These are phyloP conservation scores for Dendronephthya gigantea DNA, from an alignment of 64 coral and sea anemone species.

Conservation along the genomic window DNA sequence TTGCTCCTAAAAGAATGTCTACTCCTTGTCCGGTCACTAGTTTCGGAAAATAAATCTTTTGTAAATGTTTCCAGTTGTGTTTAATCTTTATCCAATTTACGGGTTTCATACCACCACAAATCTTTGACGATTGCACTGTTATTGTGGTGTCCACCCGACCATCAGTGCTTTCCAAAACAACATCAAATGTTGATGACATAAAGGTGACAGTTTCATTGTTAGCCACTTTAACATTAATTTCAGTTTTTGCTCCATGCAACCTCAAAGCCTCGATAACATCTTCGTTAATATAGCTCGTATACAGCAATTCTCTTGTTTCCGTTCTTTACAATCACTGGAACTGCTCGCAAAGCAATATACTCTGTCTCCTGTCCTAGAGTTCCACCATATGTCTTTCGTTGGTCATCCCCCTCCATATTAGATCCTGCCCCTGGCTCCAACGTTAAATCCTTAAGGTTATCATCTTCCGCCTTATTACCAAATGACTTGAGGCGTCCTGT, in stretches of 20 bases:
- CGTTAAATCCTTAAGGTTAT: not conserved
- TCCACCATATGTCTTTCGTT: conserved; percentile 11
- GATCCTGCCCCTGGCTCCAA: not conserved
- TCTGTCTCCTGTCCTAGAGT: conserved; percentile 33
- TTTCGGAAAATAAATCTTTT: conserved; percentile 31
- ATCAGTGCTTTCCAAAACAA: not conserved
- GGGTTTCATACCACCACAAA: conserved; percentile 29
- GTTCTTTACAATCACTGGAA: conserved; percentile 42
- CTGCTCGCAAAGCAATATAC: conserved; percentile 29
- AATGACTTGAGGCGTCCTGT: not conserved
- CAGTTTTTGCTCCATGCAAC: conserved; percentile 10
- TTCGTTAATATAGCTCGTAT: conserved; percentile 47
- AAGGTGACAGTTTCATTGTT: conserved; percentile 14
- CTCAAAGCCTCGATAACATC: conserved; percentile 40
- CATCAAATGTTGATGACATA: not conserved
- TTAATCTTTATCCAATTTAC: conserved; percentile 35
- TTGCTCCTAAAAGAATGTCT: conserved; percentile 21
- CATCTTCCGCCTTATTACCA: not conserved
- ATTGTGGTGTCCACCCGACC: conserved; percentile 34
- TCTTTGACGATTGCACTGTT: conserved; percentile 10
- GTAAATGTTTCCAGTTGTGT: conserved; percentile 35
- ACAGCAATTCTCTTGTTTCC: conserved; percentile 43
- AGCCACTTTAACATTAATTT: conserved; percentile 40
- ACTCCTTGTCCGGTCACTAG: conserved; percentile 24
- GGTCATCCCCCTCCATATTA: not conserved